Evolutionary conservation across 2,113 vertebrate genomes (phyloP), one percentile per base, ranked within the genome.

Genomic region (Pagrus major): DNA sequence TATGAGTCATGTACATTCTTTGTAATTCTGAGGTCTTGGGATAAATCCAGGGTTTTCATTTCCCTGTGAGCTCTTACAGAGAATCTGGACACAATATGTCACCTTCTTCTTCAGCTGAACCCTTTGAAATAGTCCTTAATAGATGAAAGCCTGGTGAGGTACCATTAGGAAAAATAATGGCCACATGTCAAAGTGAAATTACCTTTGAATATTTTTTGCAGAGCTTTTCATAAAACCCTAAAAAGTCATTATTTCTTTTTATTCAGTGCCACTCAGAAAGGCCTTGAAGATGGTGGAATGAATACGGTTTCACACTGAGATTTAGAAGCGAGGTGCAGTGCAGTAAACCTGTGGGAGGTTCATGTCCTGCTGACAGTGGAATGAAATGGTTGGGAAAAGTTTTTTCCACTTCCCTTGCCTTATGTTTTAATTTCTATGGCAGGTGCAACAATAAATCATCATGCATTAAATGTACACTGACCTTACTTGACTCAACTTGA

Each of bases 131-230:
- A 47, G 15, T 64, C 41, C 35, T 66, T 5, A 46, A 31, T 20
- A 49, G 35, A 80, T 16, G 11, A 84, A 72, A 41, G 49, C 23
- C 11, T 67, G 31, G 4, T 33, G 9, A 60, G 18, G 49, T 29
- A 59, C n/a, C 2, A 2, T 20, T 15, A 25, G 25, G 27, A 15
- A 78, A 37, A 37, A 65, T 18, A 56, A 66, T 63, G 56, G 81
- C 4, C 60, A 69, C 42, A 20, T 79, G 72, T 67, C 25, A 60
- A 18, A 83, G 39, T 56, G 15, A 70, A n/a, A 55, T 70, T 31
- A 10, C 66, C 47, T 58, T 83, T 65, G 29, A 80, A 77, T 61
- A 51, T 9, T 39, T 55, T 74, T 75, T 67, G 54, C 71, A 66
- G 83, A 78, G 76, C 52, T 73, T 73, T 77, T 65, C 44, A 55